Conservation (phyloP, 2,888 invertebrate species). For the Branchipolynoe longqiensis region DNA sequence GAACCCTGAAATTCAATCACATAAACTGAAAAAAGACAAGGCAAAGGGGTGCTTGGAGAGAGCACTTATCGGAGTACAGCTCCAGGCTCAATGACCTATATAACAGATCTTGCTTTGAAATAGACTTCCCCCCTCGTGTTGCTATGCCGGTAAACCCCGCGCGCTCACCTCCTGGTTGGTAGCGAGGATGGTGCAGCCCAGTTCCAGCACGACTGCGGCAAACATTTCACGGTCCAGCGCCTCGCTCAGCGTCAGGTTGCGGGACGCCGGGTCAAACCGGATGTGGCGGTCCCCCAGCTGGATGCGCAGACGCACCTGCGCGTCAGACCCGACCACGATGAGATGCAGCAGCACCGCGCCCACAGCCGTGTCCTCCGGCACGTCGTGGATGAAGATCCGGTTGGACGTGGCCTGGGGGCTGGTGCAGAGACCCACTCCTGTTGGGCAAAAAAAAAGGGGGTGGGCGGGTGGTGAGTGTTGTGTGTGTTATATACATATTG, state of each 20-base stretch:
- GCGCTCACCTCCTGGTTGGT: constrained; percentile 11
- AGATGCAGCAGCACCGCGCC: background rate
- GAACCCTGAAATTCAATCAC: no score
- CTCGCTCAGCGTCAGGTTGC: background rate
- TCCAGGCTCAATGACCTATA: no score
- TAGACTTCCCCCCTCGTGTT: no score
- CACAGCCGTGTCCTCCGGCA: constrained; percentile 44
- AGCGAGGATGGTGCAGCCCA: constrained; percentile 2
- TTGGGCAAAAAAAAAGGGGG: background rate
- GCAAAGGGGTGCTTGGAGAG: no score
- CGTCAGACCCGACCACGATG: background rate
- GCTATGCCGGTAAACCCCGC: no score
- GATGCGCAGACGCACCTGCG: background rate
- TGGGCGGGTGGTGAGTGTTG: no score
- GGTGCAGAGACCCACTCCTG: constrained; percentile 37
- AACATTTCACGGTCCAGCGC: constrained; percentile 1
- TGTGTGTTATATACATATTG: no score
- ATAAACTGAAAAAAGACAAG: no score
- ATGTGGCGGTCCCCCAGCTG: background rate
- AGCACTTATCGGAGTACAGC: no score
- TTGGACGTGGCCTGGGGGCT: constrained; percentile 21
- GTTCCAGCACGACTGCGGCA: background rate
- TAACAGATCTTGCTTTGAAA: no score
- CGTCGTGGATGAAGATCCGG: constrained; percentile 49
- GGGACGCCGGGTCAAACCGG: background rate